Base-by-base conservation (phyloP, 2,113 vertebrate genomes). In the Pachypanchax playfairii region DNA sequence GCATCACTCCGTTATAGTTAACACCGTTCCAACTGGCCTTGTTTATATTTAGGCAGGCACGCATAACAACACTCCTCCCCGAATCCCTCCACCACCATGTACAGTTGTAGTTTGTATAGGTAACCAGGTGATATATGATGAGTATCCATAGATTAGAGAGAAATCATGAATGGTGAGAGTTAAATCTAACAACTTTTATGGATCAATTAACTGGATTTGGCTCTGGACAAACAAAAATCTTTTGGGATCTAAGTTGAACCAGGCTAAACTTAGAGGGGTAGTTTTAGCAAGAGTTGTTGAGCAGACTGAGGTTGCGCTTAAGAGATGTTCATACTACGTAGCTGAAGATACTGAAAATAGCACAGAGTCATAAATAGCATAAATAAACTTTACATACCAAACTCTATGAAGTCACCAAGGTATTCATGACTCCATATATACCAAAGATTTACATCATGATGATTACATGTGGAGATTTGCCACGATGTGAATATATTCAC, bases 41-140 rank as follows among this genome's bases (percentile, higher is more conserved):
- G 80, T 89, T 90, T 93, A 80, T 89, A 85, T 91, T 88, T 88
- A 87, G 76, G 77, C 79, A 17, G 22, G 48, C 75, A 41, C 67
- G 60, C 58, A 59, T 88, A 82, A 87, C 13, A 12, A 35, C 33
- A 13, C 11, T 12, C 66, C 67, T 50, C 70, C 47, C 57, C 1
- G n/a, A n/a, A 85, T 64, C 65, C 52, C 15, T 31, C 62, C 1
- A 20, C 49, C 22, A 70, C 24, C 91, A 79, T 92, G 91, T 88
- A 72, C 88, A 88, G 65, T 73, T 77, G 75, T 82, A 49, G 72
- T 76, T 78, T 84, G 5, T 14, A 65, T 70, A 53, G 8, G 42
- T 62, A 60, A 36, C 63, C 66, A 25, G 25, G 25, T 53, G 3
- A 43, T 53, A 41, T 25, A 50, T 9, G 1, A 8, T 26, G 24